Conservation (phyloP, 2,113 vertebrate species). For the Leuciscus idus region DNA sequence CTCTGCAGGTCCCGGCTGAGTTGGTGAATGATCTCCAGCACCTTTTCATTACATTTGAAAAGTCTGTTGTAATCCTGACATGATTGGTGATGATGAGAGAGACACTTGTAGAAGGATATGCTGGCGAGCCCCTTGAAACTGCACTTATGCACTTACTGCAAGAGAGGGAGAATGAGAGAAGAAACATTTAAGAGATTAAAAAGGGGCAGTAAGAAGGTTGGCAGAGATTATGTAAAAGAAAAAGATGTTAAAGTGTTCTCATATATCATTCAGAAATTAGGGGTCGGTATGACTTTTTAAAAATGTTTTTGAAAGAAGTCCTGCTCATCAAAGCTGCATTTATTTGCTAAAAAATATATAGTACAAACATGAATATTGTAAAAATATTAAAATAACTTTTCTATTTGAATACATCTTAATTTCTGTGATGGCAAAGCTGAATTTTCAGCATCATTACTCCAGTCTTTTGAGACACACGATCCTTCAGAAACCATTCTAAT, state of each 20-base stretch:
- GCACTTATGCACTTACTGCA: not conserved
- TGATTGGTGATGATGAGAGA: not conserved
- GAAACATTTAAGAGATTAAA: constrained; percentile 6
- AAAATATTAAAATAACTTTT: not conserved
- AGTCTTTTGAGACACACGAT: not conserved
- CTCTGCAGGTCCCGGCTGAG: not conserved
- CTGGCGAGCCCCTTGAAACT: not conserved
- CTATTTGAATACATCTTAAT: not conserved
- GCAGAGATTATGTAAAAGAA: not conserved
- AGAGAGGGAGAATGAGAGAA: not conserved
- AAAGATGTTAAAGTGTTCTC: not conserved
- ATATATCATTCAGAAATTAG: not conserved
- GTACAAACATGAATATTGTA: not conserved
- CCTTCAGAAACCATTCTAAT: not conserved
- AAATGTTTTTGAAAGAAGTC: not conserved
- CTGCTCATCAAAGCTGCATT: not conserved
- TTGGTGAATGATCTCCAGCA: not conserved
- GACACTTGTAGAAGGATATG: not conserved
- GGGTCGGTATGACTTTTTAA: not conserved
- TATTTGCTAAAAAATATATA: not conserved
- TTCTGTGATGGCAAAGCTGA: not conserved
- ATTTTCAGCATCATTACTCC: not conserved
- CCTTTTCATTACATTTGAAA: not conserved
- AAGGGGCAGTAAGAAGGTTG: not conserved
- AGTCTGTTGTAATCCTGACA: constrained; percentile 5